These are phyloP conservation scores for Proterorhinus semilunaris DNA, from an alignment of 2,113 vertebrate genomes.

Conservation along the genomic window DNA sequence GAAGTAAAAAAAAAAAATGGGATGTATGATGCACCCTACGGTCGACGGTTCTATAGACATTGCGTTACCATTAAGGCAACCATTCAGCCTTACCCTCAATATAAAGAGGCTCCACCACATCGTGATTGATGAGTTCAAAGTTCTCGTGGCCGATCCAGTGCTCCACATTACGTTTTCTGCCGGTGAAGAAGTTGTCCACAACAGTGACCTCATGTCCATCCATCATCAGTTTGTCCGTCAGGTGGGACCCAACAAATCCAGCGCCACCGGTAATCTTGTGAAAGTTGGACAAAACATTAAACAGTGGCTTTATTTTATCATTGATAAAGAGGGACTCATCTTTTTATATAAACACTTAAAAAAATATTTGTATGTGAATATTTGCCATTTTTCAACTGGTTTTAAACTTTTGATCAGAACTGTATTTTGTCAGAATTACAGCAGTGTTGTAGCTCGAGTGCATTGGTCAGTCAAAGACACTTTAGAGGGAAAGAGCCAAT, in stretches of 20 bases:
- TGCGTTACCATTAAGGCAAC: not conserved
- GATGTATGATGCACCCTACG: too few species aligned
- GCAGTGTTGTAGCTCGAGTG: too few species aligned
- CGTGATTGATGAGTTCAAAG: conserved; percentile 98
- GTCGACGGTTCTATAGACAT: too few species aligned
- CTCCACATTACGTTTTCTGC: conserved; percentile 97
- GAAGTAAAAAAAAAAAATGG: too few species aligned
- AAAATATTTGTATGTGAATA: not conserved
- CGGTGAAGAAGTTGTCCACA: conserved; percentile 99
- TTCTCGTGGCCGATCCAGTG: conserved; percentile 99
- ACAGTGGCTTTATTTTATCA: not conserved
- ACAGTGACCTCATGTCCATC: conserved; percentile 98
- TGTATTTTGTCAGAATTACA: too few species aligned
- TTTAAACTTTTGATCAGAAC: too few species aligned
- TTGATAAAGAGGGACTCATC: too few species aligned
- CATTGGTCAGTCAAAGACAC: too few species aligned
- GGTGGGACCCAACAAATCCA: conserved; percentile 97
- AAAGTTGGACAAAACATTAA: not conserved
- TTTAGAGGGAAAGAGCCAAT: too few species aligned
- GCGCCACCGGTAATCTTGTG: conserved; percentile 94
- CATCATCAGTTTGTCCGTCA: conserved; percentile 99
- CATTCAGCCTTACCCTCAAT: conserved; percentile 86
- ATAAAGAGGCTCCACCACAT: conserved; percentile 97
- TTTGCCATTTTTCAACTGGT: not conserved
- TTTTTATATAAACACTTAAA: too few species aligned